phyloP scores from a whole-genome alignment of 2,888 invertebrate species.

The Selenia dentaria region DNA sequence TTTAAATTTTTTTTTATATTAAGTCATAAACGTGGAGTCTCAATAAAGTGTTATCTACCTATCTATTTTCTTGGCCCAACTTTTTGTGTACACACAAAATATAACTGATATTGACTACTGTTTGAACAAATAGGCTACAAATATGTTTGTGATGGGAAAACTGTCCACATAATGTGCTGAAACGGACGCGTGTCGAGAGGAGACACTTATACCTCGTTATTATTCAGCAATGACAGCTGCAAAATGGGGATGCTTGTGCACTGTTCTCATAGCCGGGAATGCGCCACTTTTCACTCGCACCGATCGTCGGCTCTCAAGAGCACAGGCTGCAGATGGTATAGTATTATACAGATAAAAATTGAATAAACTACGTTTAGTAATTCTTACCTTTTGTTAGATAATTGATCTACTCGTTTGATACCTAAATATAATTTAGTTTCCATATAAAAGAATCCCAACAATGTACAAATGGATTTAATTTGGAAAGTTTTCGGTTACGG shows the following conservation, averaged over 20 bases:
- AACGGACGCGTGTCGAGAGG: slow-evolving; percentile 9
- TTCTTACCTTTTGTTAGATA: too few species aligned
- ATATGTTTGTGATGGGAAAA: slow-evolving; percentile 21
- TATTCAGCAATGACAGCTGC: slow-evolving; percentile 39
- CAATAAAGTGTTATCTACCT: too few species aligned
- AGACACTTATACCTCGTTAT: slow-evolving; percentile 27
- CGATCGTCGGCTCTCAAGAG: slow-evolving; percentile 19
- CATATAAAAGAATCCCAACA: slow-evolving; percentile 19
- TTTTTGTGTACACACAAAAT: too few species aligned
- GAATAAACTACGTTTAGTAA: too few species aligned
- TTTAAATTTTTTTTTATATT: too few species aligned
- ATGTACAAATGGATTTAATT: slow-evolving; percentile 21
- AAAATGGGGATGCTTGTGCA: slow-evolving; percentile 27
- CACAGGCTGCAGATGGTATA: slow-evolving; percentile 27
- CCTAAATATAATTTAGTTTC: slow-evolving; percentile 1
- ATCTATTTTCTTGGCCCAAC: too few species aligned
- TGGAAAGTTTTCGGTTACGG: slow-evolving; percentile 14
- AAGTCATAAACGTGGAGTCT: too few species aligned
- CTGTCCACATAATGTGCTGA: slow-evolving; percentile 22
- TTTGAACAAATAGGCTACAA: neutral
- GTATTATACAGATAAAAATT: slow-evolving; percentile 10
- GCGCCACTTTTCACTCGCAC: slow-evolving; percentile 15
- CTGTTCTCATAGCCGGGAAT: slow-evolving; percentile 22
- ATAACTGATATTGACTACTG: too few species aligned
- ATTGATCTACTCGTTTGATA: too few species aligned